phyloP scores from a whole-genome alignment of 2,888 invertebrate genomes.

The Toxonevra muliebris region DNA sequence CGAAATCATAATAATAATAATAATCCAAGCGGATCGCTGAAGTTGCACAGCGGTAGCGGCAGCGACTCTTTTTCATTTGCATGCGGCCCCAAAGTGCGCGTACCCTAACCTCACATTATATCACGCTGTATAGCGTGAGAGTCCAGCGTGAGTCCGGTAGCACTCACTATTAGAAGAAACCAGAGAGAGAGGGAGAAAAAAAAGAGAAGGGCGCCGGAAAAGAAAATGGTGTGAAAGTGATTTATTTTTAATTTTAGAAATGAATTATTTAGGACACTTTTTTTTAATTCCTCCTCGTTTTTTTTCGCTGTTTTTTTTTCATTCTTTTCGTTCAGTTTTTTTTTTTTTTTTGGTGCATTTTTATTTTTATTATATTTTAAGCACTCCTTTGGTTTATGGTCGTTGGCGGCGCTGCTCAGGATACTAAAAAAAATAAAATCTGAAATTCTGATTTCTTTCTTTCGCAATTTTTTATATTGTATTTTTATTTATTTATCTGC shows the following conservation, averaged over 20 bases:
- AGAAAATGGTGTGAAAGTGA: constrained; percentile 56
- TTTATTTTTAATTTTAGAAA: constrained; percentile 59
- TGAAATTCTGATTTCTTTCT: constrained; percentile 42
- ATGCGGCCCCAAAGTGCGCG: background rate
- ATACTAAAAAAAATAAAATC: background rate
- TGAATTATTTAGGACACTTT: constrained; percentile 59
- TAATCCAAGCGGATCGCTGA: constrained; percentile 22
- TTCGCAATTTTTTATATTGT: constrained; percentile 36
- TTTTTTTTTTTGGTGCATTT: background rate
- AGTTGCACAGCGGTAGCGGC: background rate
- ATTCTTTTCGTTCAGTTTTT: background rate
- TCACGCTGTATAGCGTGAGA: too few relatives aligned
- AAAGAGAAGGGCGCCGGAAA: background rate
- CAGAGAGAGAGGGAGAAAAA: background rate
- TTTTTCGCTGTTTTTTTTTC: background rate
- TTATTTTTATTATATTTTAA: constrained; percentile 4
- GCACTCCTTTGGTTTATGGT: background rate
- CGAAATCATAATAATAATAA: constrained; percentile 21
- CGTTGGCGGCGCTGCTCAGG: background rate
- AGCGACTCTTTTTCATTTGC: constrained; percentile 14
- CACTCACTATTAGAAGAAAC: too few relatives aligned
- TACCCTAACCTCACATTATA: too few relatives aligned
- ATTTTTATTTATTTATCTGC: too few relatives aligned
- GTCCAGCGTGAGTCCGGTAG: too few relatives aligned
- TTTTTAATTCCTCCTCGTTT: constrained; percentile 34